Evolutionary conservation across 2,888 invertebrate species (phyloP).

Genomic region (Chaitophorus viminalis): DNA sequence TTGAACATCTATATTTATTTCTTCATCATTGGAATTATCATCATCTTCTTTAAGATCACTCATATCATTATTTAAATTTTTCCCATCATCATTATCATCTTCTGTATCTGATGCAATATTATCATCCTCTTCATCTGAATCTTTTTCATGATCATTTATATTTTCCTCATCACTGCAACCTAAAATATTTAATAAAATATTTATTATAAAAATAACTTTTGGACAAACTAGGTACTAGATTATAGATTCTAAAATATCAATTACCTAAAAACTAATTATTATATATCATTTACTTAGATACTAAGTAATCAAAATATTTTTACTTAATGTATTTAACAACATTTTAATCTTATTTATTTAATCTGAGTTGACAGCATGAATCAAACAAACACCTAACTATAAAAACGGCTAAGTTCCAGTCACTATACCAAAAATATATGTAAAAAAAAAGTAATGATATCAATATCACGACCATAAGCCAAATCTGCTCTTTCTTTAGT

Average conservation of each 20-base stretch:
- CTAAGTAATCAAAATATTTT: not conserved
- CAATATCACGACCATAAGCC: no score
- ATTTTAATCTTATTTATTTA: not conserved
- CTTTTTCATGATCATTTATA: slow-evolving; percentile 63
- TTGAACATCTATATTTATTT: slow-evolving; percentile 64
- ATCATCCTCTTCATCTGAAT: slow-evolving; percentile 66
- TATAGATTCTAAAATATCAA: not conserved
- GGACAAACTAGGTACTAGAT: not conserved
- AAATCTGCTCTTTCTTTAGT: no score
- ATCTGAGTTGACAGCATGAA: no score
- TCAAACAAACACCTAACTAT: no score
- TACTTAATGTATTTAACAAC: not conserved
- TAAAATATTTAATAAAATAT: not conserved
- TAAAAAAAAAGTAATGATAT: no score
- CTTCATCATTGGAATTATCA: slow-evolving; percentile 64
- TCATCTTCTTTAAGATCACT: slow-evolving; percentile 65
- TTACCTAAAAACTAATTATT: not conserved
- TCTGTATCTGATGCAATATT: slow-evolving; percentile 64
- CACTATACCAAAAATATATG: no score
- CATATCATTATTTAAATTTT: slow-evolving; percentile 67
- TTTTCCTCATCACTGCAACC: slow-evolving; percentile 6
- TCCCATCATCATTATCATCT: slow-evolving; percentile 66
- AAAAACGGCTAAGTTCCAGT: no score
- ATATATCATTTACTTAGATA: no score
- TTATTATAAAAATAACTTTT: not conserved